A percentile compares a stretch with the other conserved stretches of the same genome.
These are phyloP conservation scores for Salvelinus fontinalis DNA, from an alignment of 2,113 vertebrate genomes.

Conservation along the genomic window DNA sequence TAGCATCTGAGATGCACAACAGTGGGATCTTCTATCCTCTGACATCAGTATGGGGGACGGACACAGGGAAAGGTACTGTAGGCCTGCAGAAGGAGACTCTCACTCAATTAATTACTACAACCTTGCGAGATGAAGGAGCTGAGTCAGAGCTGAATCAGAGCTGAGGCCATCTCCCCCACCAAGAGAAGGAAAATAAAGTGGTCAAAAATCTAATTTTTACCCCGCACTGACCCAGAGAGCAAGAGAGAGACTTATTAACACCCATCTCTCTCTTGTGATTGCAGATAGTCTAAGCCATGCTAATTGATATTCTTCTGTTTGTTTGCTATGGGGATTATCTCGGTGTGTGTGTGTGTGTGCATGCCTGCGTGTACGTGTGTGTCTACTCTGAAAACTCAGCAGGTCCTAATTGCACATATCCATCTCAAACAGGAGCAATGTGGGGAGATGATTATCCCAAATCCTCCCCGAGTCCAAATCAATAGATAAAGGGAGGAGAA, in stretches of 20 bases:
- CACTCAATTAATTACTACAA: constrained; percentile 57
- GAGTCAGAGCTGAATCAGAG: constrained; percentile 35
- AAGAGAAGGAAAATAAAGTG: background rate
- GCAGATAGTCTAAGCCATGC: background rate
- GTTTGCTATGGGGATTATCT: background rate
- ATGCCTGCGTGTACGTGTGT: background rate
- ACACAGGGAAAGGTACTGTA: background rate
- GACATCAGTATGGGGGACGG: constrained; percentile 6
- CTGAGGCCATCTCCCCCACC: constrained; percentile 27
- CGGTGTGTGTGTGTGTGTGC: background rate
- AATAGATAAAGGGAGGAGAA: constrained; percentile 18
- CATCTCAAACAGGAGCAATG: constrained; percentile 27
- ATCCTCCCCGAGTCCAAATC: constrained; percentile 44
- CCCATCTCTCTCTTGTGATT: background rate
- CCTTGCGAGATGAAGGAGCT: constrained; percentile 22
- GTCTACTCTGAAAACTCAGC: constrained; percentile 8
- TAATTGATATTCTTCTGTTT: background rate
- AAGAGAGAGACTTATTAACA: no score
- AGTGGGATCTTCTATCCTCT: constrained; percentile 16
- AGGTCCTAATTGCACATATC: constrained; percentile 35
- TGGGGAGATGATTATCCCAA: constrained; percentile 39
- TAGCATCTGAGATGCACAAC: constrained; percentile 26
- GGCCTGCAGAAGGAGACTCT: constrained; percentile 40
- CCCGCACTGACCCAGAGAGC: background rate
- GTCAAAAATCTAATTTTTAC: background rate